Conservation (phyloP, 37 sponge, comb jelly and placozoan genomes). For the Tethya wilhelma region DNA sequence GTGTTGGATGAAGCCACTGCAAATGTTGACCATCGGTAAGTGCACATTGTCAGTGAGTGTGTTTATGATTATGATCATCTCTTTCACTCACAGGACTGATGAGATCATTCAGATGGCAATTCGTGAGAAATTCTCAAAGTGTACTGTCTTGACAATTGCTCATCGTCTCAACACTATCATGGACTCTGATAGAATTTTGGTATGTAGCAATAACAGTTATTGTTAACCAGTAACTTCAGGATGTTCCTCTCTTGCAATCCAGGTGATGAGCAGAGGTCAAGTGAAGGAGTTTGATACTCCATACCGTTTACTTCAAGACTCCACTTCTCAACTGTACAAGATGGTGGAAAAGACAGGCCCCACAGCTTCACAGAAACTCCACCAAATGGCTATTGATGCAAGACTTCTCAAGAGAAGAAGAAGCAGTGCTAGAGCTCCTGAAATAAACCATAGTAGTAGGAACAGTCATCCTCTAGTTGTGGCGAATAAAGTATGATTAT, state of each 20-base stretch:
- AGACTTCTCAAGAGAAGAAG: no score
- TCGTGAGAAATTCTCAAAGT: slow-evolving; percentile 67
- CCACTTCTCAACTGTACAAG: slow-evolving; percentile 28
- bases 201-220: no score
- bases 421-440: no score
- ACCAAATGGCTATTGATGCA: slow-evolving; percentile 46
- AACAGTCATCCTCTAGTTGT: no score
- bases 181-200: slow-evolving; percentile 88
- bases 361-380: slow-evolving; percentile 34
- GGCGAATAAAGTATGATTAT: no score
- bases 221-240: no score
- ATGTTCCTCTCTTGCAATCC: not conserved
- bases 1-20: slow-evolving; percentile 92
- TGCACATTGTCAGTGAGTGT: not conserved
- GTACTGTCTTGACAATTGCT: slow-evolving; percentile 93
- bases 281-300: slow-evolving; percentile 65
- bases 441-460: no score
- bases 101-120: slow-evolving; percentile 86
- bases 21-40: slow-evolving; percentile 80
- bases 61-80: not conserved
- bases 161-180: slow-evolving; percentile 95
- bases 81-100: slow-evolving; percentile 79
- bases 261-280: slow-evolving; percentile 55
- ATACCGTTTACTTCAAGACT: slow-evolving; percentile 33
- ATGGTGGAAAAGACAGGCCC: slow-evolving; percentile 62